Evolutionary conservation across 2,888 invertebrate genomes (phyloP).

Genomic region (Orgyia antiqua): DNA sequence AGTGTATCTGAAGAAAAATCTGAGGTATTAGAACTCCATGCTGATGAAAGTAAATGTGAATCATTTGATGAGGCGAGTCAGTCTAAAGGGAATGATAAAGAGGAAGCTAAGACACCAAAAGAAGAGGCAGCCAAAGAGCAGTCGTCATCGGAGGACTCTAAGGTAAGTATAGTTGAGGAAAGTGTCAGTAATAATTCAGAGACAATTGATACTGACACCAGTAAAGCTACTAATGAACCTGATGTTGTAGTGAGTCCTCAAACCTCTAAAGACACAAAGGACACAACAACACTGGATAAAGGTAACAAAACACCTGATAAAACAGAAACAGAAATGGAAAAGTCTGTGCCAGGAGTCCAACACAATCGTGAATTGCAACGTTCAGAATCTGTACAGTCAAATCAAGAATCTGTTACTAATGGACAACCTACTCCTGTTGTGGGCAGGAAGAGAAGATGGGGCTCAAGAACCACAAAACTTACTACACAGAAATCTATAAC

Average conservation of each 20-base stretch:
- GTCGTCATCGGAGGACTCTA: conserved; percentile 23
- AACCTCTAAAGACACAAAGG: conserved; percentile 30
- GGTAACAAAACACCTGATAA: conserved; percentile 19
- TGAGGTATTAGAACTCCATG: conserved; percentile 58
- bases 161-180: conserved; percentile 69
- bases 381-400: conserved; percentile 36
- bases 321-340: conserved; percentile 7
- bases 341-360: conserved; percentile 15
- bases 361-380: conserved; percentile 18
- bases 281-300: conserved; percentile 28
- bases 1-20: conserved; percentile 54
- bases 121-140: conserved; percentile 22
- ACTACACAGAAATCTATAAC: conserved; percentile 81
- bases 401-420: conserved; percentile 44
- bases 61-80: conserved; percentile 44
- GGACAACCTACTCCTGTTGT: conserved; percentile 49
- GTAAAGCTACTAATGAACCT: conserved; percentile 54
- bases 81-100: conserved; percentile 28
- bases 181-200: conserved; percentile 42
- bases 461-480: conserved; percentile 61
- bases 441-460: conserved; percentile 68
- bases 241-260: conserved; percentile 60
- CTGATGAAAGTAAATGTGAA: conserved; percentile 56
- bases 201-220: conserved; percentile 34
- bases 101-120: conserved; percentile 26